A percentile compares a stretch with the other conserved stretches of the same genome.
Conservation (phyloP, 2,797 vertebrate genomes). For the Etheostoma perlongum region DNA sequence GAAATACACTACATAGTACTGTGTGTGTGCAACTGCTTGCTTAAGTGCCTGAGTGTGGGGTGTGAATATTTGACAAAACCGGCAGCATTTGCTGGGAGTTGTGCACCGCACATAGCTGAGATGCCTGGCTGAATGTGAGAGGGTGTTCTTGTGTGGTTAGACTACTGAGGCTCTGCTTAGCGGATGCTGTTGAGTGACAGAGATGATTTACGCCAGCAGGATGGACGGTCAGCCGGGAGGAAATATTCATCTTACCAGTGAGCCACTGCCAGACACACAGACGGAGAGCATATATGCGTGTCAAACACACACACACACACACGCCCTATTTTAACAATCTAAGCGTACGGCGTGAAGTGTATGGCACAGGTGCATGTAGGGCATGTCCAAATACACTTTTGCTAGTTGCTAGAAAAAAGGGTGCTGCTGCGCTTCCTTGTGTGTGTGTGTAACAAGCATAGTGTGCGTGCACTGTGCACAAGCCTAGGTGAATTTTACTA, state of each 20-base stretch:
- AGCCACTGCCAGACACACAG: conserved; percentile 57
- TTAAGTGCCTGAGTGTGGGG: conserved; percentile 25
- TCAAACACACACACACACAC: conserved; percentile 1
- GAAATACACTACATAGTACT: conserved; percentile 11
- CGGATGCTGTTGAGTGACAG: conserved; percentile 72
- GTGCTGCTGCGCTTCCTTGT: no score
- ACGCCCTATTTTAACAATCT: no score
- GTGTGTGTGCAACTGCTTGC: conserved; percentile 16
- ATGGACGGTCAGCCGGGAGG: conserved; percentile 64
- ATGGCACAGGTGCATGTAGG: no score
- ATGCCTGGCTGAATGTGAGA: conserved; percentile 54
- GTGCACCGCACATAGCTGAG: conserved; percentile 41
- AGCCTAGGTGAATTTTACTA: no score
- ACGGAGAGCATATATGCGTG: conserved; percentile 14
- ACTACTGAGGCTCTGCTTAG: conserved; percentile 77
- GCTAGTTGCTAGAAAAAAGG: no score
- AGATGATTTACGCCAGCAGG: conserved; percentile 70
- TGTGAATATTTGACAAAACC: conserved; percentile 22
- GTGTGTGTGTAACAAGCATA: no score
- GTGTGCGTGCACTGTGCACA: no score
- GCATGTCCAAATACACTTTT: no score
- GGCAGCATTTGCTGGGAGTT: conserved; percentile 44
- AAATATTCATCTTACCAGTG: conserved; percentile 52
- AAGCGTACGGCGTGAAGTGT: no score
- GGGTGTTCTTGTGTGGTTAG: conserved; percentile 68